Base-by-base conservation (phyloP, 2,888 invertebrate species). In the Cheilosia pagana region DNA sequence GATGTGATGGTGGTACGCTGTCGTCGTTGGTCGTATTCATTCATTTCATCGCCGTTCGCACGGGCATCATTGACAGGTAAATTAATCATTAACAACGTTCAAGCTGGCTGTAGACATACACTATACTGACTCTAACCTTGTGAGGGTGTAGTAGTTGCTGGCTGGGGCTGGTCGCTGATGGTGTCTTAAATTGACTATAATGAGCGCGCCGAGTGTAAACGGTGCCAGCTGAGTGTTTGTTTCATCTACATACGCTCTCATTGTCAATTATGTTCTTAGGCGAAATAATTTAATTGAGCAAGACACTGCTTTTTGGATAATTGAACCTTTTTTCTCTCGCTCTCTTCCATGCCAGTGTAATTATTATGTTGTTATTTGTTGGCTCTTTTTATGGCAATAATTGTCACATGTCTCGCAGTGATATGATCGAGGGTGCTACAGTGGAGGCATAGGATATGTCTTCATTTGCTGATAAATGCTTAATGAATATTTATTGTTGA, bases 31-130 rank as follows among this genome's bases (percentile, higher is more conserved):
- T 70, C 48, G 53, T 50, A 25, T 45, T 55, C 39, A 31, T 39
- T 21, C 45, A 19, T 52, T 39, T 35, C 48, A 60, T 71, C 41
- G 16, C 16, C 48, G 12, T 75, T 65, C 57, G 35, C 63, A 78
- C 63, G n/a, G 74, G 59, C 68, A 70, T 78, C 74, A 14, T 83
- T 83, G 83, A 74, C 83, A 83, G 81, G 85, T 85, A 81, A 85
- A 85, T 81, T 81, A 85, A 81, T 85, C 75, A 81, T 75, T 83
- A 79, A 41, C 59, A 79, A 75, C 71, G 75, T 43, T 83, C 45
- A 79, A 85, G 48, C 75, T 60, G 52, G 23, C 48, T 35, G 12
- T 35, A 12, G 12, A 35, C 12, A 28, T 8, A 35, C 12, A 28
- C 28, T 28, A 3, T 28, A 28, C 28, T 35, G 35, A n/a, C 39